A percentile compares a stretch with the other conserved stretches of the same genome.
phyloP scores from a whole-genome alignment of 2,888 invertebrate genomes.

The Eupeodes latifasciatus region DNA sequence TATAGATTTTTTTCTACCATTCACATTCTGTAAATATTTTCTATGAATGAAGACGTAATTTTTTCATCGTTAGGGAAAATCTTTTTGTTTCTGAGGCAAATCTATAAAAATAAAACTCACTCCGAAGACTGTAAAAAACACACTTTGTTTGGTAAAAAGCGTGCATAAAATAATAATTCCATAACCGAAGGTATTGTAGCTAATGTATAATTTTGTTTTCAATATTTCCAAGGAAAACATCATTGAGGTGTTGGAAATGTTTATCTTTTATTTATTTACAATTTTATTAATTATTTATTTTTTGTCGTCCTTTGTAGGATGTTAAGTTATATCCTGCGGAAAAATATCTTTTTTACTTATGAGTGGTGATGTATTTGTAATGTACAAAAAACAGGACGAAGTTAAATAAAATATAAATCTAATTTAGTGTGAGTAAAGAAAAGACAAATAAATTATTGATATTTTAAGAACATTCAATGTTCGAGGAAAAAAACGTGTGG shows the following conservation, averaged over 20 bases:
- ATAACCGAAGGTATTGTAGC: not conserved
- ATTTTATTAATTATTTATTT: not conserved
- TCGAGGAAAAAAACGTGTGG: no score
- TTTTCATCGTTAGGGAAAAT: not conserved
- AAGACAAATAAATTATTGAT: no score
- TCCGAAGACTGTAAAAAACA: not conserved
- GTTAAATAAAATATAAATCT: no score
- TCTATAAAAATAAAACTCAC: not conserved
- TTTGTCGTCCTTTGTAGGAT: not conserved
- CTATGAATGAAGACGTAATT: conserved; percentile 3
- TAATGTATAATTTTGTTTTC: no score
- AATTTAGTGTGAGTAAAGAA: no score
- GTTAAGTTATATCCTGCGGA: not conserved
- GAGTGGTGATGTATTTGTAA: no score
- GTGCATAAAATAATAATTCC: not conserved
- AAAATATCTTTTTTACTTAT: not conserved
- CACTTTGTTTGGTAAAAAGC: not conserved
- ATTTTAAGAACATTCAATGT: no score
- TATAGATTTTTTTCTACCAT: not conserved
- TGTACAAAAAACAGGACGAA: no score
- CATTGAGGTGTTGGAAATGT: not conserved
- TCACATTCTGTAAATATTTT: not conserved
- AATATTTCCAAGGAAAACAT: not conserved
- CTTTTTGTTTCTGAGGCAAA: not conserved
- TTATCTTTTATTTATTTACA: not conserved